Evolutionary conservation across 2,113 vertebrate species (phyloP).

Genomic region (Thalassoma bifasciatum): DNA sequence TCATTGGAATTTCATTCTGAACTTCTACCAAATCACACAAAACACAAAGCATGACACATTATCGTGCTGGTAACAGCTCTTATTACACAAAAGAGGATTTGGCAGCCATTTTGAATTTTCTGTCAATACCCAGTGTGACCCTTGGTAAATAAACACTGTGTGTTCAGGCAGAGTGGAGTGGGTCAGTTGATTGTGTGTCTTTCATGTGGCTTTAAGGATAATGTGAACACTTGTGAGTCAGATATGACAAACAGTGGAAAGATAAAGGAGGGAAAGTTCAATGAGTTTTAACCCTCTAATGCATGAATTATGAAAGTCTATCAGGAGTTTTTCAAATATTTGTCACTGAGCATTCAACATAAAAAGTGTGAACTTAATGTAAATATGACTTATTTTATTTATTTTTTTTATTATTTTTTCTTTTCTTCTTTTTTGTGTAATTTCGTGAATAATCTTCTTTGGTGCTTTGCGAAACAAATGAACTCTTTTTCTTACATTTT

Average conservation of each 20-base stretch:
- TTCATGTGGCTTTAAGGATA: slow-evolving; percentile 26
- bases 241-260: slow-evolving; percentile 7
- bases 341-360: too few species aligned
- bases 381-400: too few species aligned
- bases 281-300: not conserved
- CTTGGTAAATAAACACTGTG: slow-evolving; percentile 27
- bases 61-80: slow-evolving; percentile 26
- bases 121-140: slow-evolving; percentile 17
- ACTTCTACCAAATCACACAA: too few species aligned
- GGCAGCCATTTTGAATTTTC: slow-evolving; percentile 46
- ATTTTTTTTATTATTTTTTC: too few species aligned
- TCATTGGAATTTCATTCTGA: too few species aligned
- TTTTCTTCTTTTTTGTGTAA: too few species aligned
- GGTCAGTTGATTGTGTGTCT: slow-evolving; percentile 4
- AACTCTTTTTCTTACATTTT: too few species aligned
- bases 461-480: too few species aligned
- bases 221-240: not conserved
- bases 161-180: not conserved
- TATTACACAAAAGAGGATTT: slow-evolving; percentile 55
- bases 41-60: slow-evolving; percentile 38
- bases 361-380: too few species aligned
- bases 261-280: not conserved
- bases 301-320: too few species aligned
- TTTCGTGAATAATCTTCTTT: too few species aligned
- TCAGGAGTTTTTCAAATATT: too few species aligned